Evolutionary conservation across 1,140 invertebrate genomes (phyloP).

Genomic region (Bacillus rossius): DNA sequence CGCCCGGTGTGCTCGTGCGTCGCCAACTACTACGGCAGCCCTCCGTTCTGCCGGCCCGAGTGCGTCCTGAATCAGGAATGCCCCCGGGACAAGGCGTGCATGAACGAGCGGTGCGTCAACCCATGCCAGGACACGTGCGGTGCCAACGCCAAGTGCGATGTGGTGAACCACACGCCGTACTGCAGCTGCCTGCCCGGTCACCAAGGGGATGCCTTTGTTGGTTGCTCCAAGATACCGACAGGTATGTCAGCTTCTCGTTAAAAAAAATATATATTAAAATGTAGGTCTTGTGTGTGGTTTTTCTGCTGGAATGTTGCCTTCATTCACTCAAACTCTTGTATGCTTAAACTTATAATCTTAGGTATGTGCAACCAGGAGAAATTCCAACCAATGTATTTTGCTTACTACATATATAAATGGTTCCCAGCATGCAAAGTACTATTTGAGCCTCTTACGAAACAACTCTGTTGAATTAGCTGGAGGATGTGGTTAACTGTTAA

Average conservation of each 20-base stretch:
- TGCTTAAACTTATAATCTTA: no score
- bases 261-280: no score
- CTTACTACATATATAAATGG: no score
- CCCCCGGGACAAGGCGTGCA: constrained; percentile 64
- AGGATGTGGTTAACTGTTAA: no score
- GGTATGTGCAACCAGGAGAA: no score
- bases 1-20: constrained; percentile 73
- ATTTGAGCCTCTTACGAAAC: no score
- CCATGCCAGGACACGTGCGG: constrained; percentile 72
- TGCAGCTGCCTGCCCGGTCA: constrained; percentile 71
- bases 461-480: no score
- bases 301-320: no score
- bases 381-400: no score
- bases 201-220: constrained; percentile 76
- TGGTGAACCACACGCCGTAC: constrained; percentile 74
- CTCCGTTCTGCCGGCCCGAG: constrained; percentile 67
- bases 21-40: constrained; percentile 65
- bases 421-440: no score
- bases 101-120: constrained; percentile 72
- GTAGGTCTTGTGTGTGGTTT: no score
- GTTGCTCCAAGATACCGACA: constrained; percentile 54
- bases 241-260: constrained; percentile 27
- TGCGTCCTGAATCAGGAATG: constrained; percentile 73
- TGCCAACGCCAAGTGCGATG: constrained; percentile 68
- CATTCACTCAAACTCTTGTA: no score